These are phyloP conservation scores for Montipora sp. DNA, from an alignment of 64 coral and sea anemone genomes.

Conservation along the genomic window DNA sequence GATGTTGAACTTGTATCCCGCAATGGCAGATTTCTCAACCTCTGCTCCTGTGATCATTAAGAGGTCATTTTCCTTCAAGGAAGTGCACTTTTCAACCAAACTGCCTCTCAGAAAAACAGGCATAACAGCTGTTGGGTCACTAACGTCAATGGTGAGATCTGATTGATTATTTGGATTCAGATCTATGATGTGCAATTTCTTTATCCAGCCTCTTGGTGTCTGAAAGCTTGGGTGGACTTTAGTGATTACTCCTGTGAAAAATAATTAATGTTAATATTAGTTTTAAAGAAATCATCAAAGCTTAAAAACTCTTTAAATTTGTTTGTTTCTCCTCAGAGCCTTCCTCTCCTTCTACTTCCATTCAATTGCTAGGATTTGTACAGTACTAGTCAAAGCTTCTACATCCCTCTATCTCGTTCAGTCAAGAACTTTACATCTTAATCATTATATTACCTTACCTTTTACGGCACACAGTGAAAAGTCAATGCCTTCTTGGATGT, in stretches of 20 bases:
- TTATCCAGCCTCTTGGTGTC: conserved; percentile 27
- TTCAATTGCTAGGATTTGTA: too few species aligned
- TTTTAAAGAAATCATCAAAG: too few species aligned
- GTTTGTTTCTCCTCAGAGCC: too few species aligned
- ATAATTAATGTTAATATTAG: too few species aligned
- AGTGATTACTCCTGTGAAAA: conserved; percentile 13
- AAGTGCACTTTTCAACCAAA: conserved; percentile 21
- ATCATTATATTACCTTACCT: not conserved
- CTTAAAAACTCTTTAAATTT: too few species aligned
- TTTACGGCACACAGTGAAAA: conserved; percentile 6
- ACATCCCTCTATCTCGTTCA: not conserved
- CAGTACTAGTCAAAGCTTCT: too few species aligned
- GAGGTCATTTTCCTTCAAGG: conserved; percentile 8
- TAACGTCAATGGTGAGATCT: not conserved
- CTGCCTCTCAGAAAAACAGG: conserved; percentile 26
- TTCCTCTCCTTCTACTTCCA: too few species aligned
- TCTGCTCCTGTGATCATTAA: conserved; percentile 29
- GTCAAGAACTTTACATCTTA: not conserved
- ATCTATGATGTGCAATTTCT: conserved; percentile 42
- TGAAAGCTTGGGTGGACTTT: conserved; percentile 27
- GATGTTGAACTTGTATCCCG: conserved; percentile 31
- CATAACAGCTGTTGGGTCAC: not conserved
- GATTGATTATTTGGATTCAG: not conserved
- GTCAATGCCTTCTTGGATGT: conserved; percentile 5
- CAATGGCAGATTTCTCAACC: not conserved